Evolutionary conservation across 2,113 vertebrate species (phyloP).

Genomic region (Echinops telfairi): DNA sequence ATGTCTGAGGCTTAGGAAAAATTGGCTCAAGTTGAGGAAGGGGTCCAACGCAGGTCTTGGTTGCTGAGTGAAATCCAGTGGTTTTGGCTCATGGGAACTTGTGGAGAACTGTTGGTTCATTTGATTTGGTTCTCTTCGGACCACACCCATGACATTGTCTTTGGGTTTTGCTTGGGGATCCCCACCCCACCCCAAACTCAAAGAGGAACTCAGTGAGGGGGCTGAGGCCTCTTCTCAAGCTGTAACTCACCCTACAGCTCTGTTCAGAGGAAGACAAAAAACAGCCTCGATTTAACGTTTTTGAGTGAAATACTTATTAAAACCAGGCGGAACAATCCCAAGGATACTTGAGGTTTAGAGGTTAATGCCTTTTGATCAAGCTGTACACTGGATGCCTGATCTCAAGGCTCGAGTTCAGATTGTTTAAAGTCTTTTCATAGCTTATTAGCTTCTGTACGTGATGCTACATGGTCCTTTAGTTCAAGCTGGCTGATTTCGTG

Average conservation of each 20-base stretch:
- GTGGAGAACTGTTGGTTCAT: slow-evolving; percentile 71
- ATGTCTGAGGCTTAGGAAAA: slow-evolving; percentile 70
- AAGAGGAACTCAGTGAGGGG: slow-evolving; percentile 67
- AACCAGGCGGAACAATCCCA: slow-evolving; percentile 65
- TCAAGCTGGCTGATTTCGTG: slow-evolving; percentile 46
- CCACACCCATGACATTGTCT: slow-evolving; percentile 72
- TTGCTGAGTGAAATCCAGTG: slow-evolving; percentile 71
- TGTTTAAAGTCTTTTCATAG: slow-evolving; percentile 63
- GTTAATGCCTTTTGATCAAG: slow-evolving; percentile 10
- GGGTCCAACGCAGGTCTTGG: slow-evolving; percentile 69
- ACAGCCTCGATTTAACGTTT: slow-evolving; percentile 57
- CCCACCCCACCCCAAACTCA: slow-evolving; percentile 73
- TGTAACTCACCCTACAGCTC: slow-evolving; percentile 64
- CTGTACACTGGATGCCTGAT: slow-evolving; percentile 29
- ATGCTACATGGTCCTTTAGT: slow-evolving; percentile 34
- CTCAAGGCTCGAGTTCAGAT: slow-evolving; percentile 31
- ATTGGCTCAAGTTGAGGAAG: slow-evolving; percentile 57
- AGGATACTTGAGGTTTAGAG: slow-evolving; percentile 19
- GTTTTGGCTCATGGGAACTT: slow-evolving; percentile 76
- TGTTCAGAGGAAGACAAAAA: not conserved
- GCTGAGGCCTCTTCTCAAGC: slow-evolving; percentile 73
- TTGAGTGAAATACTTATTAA: slow-evolving; percentile 70
- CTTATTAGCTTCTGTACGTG: slow-evolving; percentile 18
- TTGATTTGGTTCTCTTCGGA: slow-evolving; percentile 73
- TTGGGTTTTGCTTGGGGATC: slow-evolving; percentile 72